A percentile compares a stretch with the other conserved stretches of the same genome.
Evolutionary conservation across 1,140 invertebrate species (phyloP).

Genomic region (Oryctes rhinoceros): DNA sequence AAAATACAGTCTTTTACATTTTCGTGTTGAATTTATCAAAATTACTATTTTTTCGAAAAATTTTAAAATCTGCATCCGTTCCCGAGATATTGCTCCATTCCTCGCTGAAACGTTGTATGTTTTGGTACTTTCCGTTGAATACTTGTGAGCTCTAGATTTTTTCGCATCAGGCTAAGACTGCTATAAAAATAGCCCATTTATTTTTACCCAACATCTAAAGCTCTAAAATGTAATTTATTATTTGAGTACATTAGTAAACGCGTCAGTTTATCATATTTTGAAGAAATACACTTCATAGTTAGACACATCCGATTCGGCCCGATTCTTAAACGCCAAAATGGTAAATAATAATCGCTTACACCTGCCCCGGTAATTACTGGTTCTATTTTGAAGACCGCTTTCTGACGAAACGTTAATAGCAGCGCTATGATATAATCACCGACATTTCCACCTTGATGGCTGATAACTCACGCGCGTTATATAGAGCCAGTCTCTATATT

Average conservation of each 20-base stretch:
- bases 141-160: too few species aligned
- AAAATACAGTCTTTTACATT: too few species aligned
- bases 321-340: slow-evolving; percentile 4
- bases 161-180: too few species aligned
- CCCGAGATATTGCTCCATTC: too few species aligned
- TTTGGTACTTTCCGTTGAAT: too few species aligned
- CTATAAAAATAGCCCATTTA: too few species aligned
- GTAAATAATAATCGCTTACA: slow-evolving; percentile 33
- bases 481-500: neutral
- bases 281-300: neutral
- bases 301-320: neutral
- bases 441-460: slow-evolving; percentile 16
- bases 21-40: too few species aligned
- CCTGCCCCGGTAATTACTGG: slow-evolving; percentile 22
- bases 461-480: neutral
- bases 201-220: too few species aligned
- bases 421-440: slow-evolving; percentile 26
- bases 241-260: neutral
- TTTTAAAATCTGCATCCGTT: too few species aligned
- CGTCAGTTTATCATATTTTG: neutral
- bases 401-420: slow-evolving; percentile 13
- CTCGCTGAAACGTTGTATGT: too few species aligned
- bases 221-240: neutral
- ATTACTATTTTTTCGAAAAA: too few species aligned
- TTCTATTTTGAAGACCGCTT: slow-evolving; percentile 21